Evolutionary conservation across 35 echinoderm and acorn worm species (phyloP), one percentile per base, ranked within the genome.

Genomic region (Holothuria glaberrima): DNA sequence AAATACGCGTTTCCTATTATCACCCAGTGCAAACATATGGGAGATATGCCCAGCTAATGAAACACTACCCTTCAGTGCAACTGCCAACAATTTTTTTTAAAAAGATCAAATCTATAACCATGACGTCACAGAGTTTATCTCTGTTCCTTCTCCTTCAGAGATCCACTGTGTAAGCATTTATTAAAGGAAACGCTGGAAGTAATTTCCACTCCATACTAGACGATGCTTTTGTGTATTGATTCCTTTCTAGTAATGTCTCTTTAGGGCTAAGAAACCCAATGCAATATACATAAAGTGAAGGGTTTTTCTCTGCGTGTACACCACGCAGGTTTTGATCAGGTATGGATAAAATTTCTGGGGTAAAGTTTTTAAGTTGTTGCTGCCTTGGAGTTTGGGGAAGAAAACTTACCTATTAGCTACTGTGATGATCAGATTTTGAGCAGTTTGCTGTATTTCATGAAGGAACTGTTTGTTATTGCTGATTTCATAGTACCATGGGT

Each of bases 401-500:
- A 24, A 31, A 56, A 21, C 63, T 87, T 71, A 87, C 85, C 85
- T 87, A 59, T 87, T 87, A 18, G 85, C 85, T 0, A 87, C 26
- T 26, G 85, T 71, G 10, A 87, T 87, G 66, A 87, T 87, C 10
- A 87, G 28, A 29, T 87, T 87, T 24, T 87, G 85, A 12, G 85
- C 60, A 6, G 85, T 87, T 21, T 87, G 85, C 65, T 71, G 60
- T 69, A 87, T 87, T 67, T 87, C 66, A 71, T 87, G 85, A n/a
- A 87, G 66, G 38, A 87, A 87, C 30, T 87, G 61, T 27, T 50
- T 59, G 30, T 71, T 69, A 59, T 31, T 87, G 38, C 85, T 87
- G 85, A 87, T 87, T 21, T 87, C 61, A 71, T n/a, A 52, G 38
- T 87, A 87, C 85, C 85, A 87, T 3, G 63, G 85, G 50, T 87